Conservation (phyloP, 2,113 vertebrate species). For the Thymallus thymallus region DNA sequence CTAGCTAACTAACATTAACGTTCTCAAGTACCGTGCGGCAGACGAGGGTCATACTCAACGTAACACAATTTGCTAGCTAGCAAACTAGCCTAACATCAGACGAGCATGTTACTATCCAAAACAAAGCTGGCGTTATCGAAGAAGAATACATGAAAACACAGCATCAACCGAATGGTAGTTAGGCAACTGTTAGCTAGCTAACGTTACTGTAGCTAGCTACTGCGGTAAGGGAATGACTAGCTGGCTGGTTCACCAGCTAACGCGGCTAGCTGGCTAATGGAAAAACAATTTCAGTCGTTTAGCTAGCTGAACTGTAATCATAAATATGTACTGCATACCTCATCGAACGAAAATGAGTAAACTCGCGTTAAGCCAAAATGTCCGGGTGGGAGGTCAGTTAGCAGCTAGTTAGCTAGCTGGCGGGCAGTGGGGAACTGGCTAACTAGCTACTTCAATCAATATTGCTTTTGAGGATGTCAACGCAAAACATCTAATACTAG, state of each 20-base stretch:
- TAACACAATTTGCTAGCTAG: background rate
- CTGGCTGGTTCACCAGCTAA: background rate
- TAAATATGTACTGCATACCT: background rate
- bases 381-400: background rate
- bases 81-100: background rate
- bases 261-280: background rate
- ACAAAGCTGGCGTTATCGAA: background rate
- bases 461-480: too few species aligned
- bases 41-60: background rate
- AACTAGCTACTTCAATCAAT: conserved; percentile 35
- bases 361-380: too few species aligned
- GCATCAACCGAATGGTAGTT: background rate
- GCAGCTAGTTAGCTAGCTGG: conserved; percentile 15
- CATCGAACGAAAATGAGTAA: too few species aligned
- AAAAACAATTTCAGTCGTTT: background rate
- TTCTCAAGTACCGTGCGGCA: too few species aligned
- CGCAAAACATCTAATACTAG: too few species aligned
- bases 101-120: background rate
- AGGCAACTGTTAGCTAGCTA: background rate
- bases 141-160: background rate
- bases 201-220: background rate
- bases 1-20: too few species aligned
- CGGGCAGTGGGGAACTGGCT: conserved; percentile 40
- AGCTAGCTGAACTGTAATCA: background rate
- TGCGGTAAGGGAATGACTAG: too few species aligned